A percentile compares a stretch with the other conserved stretches of the same genome.
phyloP scores from a whole-genome alignment of 2,888 invertebrate species.

The Xestia sexstrigata region DNA sequence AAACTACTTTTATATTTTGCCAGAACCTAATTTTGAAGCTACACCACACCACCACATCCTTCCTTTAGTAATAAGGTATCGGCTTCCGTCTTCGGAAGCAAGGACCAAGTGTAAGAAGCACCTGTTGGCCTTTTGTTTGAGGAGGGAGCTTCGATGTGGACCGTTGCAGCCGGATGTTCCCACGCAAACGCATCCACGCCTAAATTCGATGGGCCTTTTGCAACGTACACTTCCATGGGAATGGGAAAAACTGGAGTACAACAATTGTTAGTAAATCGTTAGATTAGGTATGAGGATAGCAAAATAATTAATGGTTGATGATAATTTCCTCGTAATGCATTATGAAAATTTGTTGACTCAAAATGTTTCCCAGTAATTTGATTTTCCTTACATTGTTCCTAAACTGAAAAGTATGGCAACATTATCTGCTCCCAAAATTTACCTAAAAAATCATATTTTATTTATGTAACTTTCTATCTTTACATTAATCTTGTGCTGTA shows the following conservation, averaged over 20 bases:
- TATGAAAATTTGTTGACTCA: background rate
- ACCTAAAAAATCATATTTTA: background rate
- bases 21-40: background rate
- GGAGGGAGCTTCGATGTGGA: constrained; percentile 61
- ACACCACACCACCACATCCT: constrained; percentile 76
- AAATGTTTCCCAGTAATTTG: background rate
- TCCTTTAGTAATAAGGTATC: constrained; percentile 73
- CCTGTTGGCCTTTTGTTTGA: constrained; percentile 81
- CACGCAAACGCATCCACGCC: constrained; percentile 79
- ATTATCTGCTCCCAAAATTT: constrained; percentile 4
- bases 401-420: background rate
- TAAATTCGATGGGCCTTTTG: constrained; percentile 61
- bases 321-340: constrained; percentile 1
- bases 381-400: background rate
- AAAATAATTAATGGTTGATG: constrained; percentile 10
- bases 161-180: constrained; percentile 83
- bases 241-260: constrained; percentile 16
- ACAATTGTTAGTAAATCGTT: constrained; percentile 1
- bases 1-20: background rate
- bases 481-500: constrained; percentile 66
- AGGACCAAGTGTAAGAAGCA: constrained; percentile 75
- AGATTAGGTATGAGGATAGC: background rate
- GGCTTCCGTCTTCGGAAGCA: constrained; percentile 81
- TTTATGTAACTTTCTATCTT: constrained; percentile 49
- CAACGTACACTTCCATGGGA: constrained; percentile 54